Evolutionary conservation across 2,113 vertebrate genomes (phyloP), one percentile per base, ranked within the genome.

Genomic region (Aegithalos caudatus): DNA sequence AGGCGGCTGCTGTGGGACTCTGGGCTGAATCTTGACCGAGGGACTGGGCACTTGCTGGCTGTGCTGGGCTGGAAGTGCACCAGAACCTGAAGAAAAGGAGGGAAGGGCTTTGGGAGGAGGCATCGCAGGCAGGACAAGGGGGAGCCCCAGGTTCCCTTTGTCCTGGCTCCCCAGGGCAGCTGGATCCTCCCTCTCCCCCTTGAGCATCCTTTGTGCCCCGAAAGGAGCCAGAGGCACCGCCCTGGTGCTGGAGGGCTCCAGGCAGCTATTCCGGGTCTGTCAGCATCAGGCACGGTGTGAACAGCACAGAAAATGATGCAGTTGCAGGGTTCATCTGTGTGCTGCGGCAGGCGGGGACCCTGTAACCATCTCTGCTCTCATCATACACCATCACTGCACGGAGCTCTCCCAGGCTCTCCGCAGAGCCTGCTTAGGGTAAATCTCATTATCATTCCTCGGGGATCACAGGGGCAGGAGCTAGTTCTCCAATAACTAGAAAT

Each of bases 381-480:
- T 45, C 91, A 50, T 14, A 50, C 93, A 65, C 53, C 84, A 64
- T 7, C 81, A 5, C 3, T 0, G 6, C 94, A 53, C 18, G 12
- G 25, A 56, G 84, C 81, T 82, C 94, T 81, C 73, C 54, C 78
- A 13, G 50, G 79, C 92, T 85, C 94, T 77, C 67, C 0, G 5
- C 81, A 88, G 89, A 19, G 19, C 51, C 86, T 94, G 95, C 92
- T 86, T 60, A 56, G 77, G 94, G 86, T 90, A 91, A 94, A 94
- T 88, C 96, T 97, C 87, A 92, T 97, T 95, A 96, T 85, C 90
- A 95, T 90, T 95, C 96, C 94, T 90, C 20, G 42, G 93, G 93
- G 95, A 95, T 94, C 94, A 93, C 81, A 85, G 93, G 95, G 93
- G 79, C 93, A 94, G 93, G 58, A 95, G 89, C 87, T 91, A 50